Conservation (phyloP, 30 jellyfish, hydroid and myxozoan species). For the Mastigias papua region DNA sequence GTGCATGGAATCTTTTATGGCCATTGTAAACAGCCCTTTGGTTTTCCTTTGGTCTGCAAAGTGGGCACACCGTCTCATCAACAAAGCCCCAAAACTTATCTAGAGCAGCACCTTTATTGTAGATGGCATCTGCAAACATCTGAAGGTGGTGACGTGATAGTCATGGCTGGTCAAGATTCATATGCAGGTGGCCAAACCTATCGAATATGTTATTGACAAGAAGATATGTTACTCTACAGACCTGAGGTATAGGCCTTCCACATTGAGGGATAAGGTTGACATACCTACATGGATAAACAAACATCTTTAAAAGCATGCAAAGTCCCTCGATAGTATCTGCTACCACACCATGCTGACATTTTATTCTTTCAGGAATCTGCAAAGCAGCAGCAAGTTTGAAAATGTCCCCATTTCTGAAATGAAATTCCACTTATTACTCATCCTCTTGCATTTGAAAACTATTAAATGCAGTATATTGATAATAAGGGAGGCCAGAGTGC, state of each 20-base stretch:
- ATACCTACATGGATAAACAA: slow-evolving; percentile 2
- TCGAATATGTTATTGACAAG: background rate
- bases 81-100: slow-evolving; percentile 54
- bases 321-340: slow-evolving; percentile 9
- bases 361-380: background rate
- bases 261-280: background rate
- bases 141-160: background rate
- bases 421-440: too few species aligned
- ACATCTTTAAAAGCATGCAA: background rate
- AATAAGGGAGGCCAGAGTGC: too few species aligned
- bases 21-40: slow-evolving; percentile 64
- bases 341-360: slow-evolving; percentile 8
- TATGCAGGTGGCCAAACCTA: background rate
- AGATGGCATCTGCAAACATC: slow-evolving; percentile 1
- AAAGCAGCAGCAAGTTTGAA: slow-evolving; percentile 7
- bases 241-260: slow-evolving; percentile 21
- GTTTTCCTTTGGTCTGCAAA: slow-evolving; percentile 37
- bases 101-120: slow-evolving; percentile 24
- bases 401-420: too few species aligned
- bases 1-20: slow-evolving; percentile 39
- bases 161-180: background rate
- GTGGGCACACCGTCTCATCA: slow-evolving; percentile 44
- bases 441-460: too few species aligned
- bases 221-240: background rate
- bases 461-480: too few species aligned